Conservation (phyloP, 92 coral and sea anemone species). For the Epizoanthus scotinus region DNA sequence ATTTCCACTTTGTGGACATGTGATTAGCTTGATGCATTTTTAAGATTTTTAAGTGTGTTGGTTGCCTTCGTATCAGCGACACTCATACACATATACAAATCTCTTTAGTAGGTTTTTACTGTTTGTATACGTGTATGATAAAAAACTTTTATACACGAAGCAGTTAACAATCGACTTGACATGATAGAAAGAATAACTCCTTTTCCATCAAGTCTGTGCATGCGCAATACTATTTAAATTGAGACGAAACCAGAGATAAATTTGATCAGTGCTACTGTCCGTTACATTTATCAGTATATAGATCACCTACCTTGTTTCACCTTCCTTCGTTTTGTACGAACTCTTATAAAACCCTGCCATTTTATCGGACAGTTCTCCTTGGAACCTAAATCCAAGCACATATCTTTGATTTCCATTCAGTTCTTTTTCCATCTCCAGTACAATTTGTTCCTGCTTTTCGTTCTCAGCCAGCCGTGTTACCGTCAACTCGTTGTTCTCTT, state of each 20-base stretch:
- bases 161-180: no score
- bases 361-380: constrained; percentile 71
- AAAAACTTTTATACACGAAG: no score
- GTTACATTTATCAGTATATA: neutral
- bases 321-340: constrained; percentile 86
- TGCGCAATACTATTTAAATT: neutral
- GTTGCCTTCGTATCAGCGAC: no score
- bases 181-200: no score
- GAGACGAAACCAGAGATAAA: neutral
- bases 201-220: neutral
- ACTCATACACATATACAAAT: no score
- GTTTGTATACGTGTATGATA: no score
- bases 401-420: constrained; percentile 63
- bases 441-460: constrained; percentile 76
- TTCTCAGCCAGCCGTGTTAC: constrained; percentile 63
- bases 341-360: constrained; percentile 98
- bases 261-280: neutral
- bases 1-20: no score
- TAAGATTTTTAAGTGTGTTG: no score
- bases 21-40: no score
- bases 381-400: constrained; percentile 65
- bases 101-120: no score
- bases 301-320: constrained; percentile 73
- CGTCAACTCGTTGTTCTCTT: constrained; percentile 54
- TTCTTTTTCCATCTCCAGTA: constrained; percentile 66